phyloP scores from a whole-genome alignment of 1,140 invertebrate species.

The Plodia interpunctella region DNA sequence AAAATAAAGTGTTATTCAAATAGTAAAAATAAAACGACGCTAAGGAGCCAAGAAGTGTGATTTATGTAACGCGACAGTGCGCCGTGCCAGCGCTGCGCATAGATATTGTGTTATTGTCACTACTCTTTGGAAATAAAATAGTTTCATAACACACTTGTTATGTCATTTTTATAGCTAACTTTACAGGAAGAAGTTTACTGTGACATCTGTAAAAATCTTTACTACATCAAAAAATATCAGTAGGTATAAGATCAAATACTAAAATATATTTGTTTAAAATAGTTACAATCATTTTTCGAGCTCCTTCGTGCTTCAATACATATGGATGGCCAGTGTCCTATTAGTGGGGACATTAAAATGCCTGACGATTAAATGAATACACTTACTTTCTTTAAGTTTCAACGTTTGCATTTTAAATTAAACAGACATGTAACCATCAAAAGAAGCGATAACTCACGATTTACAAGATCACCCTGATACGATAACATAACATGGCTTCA shows the following conservation, averaged over 20 bases:
- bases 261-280: no score
- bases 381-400: no score
- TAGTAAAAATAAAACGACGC: slow-evolving; percentile 21
- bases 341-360: no score
- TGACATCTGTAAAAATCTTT: no score
- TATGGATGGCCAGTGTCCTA: no score
- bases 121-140: slow-evolving; percentile 17
- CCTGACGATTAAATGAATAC: no score
- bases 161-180: neutral
- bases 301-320: no score
- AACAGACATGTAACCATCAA: neutral
- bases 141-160: neutral
- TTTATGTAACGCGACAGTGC: slow-evolving; percentile 41
- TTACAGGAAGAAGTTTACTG: no score
- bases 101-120: slow-evolving; percentile 45
- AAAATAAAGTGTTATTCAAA: neutral
- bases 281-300: no score
- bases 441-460: neutral
- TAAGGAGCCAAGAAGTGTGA: slow-evolving; percentile 45
- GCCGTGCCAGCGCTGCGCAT: slow-evolving; percentile 27
- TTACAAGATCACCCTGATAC: neutral
- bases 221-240: neutral
- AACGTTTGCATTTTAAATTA: no score
- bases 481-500: slow-evolving; percentile 10
- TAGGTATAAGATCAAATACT: no score